Conservation (phyloP, 2,113 vertebrate species). For the Progne subis region DNA sequence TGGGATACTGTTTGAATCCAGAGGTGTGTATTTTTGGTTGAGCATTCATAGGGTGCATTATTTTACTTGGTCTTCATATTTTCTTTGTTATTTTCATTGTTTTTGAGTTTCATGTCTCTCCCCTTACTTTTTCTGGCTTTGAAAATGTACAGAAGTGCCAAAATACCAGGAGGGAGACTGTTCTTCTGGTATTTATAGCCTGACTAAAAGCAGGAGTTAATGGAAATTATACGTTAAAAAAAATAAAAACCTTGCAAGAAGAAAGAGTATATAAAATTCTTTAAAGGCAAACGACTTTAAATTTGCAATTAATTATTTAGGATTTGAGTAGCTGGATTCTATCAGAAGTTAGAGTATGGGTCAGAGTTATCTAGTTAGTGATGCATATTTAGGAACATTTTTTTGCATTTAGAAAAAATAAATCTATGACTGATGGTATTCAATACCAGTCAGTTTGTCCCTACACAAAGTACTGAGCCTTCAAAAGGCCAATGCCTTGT, state of each 20-base stretch:
- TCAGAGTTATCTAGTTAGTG: not conserved
- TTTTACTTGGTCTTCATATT: not conserved
- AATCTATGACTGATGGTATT: not conserved
- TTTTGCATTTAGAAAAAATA: not conserved
- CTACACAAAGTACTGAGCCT: not conserved
- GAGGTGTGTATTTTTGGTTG: not conserved
- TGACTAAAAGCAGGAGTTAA: conserved; percentile 61
- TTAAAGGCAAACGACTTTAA: conserved; percentile 3
- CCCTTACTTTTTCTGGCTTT: conserved; percentile 63
- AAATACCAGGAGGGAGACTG: conserved; percentile 62
- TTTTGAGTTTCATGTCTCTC: conserved; percentile 36
- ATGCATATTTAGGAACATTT: not conserved
- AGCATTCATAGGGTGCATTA: not conserved
- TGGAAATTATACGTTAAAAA: conserved; percentile 44
- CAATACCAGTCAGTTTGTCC: not conserved
- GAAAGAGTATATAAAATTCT: not conserved
- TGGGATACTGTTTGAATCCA: not conserved
- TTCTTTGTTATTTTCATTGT: not conserved
- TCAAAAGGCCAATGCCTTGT: not conserved
- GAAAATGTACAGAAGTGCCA: conserved; percentile 55
- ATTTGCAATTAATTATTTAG: not conserved
- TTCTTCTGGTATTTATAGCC: conserved; percentile 63
- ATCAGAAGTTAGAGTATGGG: not conserved
- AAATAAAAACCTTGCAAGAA: conserved; percentile 8
- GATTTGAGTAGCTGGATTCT: not conserved